Evolutionary conservation across 2,797 vertebrate genomes (phyloP), one percentile per base, ranked within the genome.

Genomic region (Gymnothorax javanicus): DNA sequence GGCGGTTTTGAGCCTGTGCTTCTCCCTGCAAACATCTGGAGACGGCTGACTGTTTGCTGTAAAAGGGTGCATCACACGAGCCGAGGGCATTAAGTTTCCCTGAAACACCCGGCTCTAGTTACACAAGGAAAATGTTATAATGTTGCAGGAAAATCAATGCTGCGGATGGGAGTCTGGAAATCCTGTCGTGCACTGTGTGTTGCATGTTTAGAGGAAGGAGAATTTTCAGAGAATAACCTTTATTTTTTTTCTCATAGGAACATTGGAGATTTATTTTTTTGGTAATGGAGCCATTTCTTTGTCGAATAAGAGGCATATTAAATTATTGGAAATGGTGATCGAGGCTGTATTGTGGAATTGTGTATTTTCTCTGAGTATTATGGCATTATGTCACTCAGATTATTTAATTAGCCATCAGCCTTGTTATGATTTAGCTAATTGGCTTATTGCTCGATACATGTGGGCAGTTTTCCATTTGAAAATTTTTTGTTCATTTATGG

Each of bases 21-120:
- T 23, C 17, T 54, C 52, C 52, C 7, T 23, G 77, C 77, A n/a
- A 20, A 52, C 54, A 93, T 92, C 90, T 91, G 87, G 92, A 85
- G 64, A 59, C 91, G 94, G 94, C 89, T 92, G 94, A 92, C 90
- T 89, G 88, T 87, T 86, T n/a, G 69, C 60, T 85, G 86, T 87
- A 77, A 91, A 89, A 91, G 91, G 90, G 87, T 90, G 89, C 64
- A 71, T 92, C 91, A 89, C 77, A 3, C 58, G 86, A 83, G 88
- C 77, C 87, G 83, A 43, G 77, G 88, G 90, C 89, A 86, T 84
- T 52, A 12, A 87, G 89, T 87, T 92, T 91, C 89, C 90, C 87
- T 88, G 87, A 92, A 90, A 92, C 88, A 83, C 89, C 88, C 58
- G 88, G 83, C 89, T 91, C 85, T 11, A 88, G 12, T 92, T 83